A percentile compares a stretch with the other conserved stretches of the same genome.
Evolutionary conservation across 37 sponge, comb jelly and placozoan species (phyloP).

Genomic region (Petrosia ficiformis): DNA sequence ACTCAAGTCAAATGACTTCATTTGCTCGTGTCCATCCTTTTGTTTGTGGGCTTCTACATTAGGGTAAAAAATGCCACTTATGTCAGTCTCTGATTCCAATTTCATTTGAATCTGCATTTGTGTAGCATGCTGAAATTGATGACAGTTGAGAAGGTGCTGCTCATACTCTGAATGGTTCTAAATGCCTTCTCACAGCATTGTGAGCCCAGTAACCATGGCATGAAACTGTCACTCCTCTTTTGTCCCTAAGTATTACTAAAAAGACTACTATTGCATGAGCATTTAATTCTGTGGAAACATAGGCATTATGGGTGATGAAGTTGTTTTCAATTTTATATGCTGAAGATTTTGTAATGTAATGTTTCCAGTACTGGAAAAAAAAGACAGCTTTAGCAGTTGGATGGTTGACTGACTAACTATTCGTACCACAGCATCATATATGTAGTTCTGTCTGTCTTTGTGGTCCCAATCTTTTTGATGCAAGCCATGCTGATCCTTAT

Average conservation of each 20-base stretch:
- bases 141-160: conserved; percentile 18
- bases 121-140: conserved; percentile 38
- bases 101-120: conserved; percentile 21
- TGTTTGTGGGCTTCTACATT: not conserved
- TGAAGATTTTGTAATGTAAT: not conserved
- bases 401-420: conserved; percentile 25
- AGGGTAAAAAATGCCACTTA: conserved; percentile 4
- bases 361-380: conserved; percentile 5
- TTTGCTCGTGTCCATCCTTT: not conserved
- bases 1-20: not conserved
- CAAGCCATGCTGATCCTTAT: conserved; percentile 33
- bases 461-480: conserved; percentile 26
- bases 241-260: not conserved
- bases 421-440: conserved; percentile 23
- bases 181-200: conserved; percentile 26
- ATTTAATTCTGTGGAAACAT: conserved; percentile 26
- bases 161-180: conserved; percentile 23
- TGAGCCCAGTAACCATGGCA: conserved; percentile 36
- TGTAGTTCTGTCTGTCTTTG: conserved; percentile 32
- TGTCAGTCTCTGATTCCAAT: conserved; percentile 1
- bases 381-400: conserved; percentile 18
- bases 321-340: conserved; percentile 2
- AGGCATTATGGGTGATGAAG: conserved; percentile 25
- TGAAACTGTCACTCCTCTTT: not conserved
- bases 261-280: conserved; percentile 29